phyloP scores from a whole-genome alignment of 1,140 invertebrate genomes.

The Philotrypesis tridentata region DNA sequence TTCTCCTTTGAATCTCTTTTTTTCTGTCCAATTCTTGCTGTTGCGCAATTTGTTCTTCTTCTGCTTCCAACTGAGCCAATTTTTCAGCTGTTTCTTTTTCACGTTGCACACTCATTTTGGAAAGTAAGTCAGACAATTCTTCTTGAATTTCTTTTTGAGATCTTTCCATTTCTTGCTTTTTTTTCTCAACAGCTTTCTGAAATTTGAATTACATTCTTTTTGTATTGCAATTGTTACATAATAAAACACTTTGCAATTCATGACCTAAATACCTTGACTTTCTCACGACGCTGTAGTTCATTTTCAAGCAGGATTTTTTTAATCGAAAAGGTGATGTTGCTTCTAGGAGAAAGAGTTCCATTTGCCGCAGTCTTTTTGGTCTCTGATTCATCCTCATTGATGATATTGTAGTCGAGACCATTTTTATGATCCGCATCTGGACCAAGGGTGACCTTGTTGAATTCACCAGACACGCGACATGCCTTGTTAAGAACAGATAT shows the following conservation, averaged over 20 bases:
- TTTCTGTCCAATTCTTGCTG: conserved; percentile 65
- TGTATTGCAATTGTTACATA: neutral
- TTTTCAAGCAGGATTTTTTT: conserved; percentile 67
- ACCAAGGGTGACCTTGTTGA: conserved; percentile 65
- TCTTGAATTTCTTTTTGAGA: conserved; percentile 62
- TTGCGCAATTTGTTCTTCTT: conserved; percentile 64
- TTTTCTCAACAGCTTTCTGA: conserved; percentile 60
- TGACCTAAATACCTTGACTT: conserved; percentile 58
- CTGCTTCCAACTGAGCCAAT: conserved; percentile 60
- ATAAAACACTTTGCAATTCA: neutral
- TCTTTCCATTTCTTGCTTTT: conserved; percentile 66
- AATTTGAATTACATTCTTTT: conserved; percentile 9
- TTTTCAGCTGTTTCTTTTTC: conserved; percentile 63
- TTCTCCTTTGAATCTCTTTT: conserved; percentile 63
- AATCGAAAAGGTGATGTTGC: conserved; percentile 63
- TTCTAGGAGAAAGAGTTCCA: conserved; percentile 49
- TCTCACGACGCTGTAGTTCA: conserved; percentile 63
- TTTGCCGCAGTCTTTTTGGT: conserved; percentile 52
- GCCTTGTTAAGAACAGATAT: conserved; percentile 69
- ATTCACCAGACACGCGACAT: conserved; percentile 57
- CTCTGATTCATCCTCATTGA: conserved; percentile 42
- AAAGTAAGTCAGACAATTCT: conserved; percentile 61
- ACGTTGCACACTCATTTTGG: conserved; percentile 60
- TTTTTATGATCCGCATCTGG: conserved; percentile 61
- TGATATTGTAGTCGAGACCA: conserved; percentile 55